Base-by-base conservation (phyloP, 2,888 invertebrate genomes). In the Flexamia atlantica region DNA sequence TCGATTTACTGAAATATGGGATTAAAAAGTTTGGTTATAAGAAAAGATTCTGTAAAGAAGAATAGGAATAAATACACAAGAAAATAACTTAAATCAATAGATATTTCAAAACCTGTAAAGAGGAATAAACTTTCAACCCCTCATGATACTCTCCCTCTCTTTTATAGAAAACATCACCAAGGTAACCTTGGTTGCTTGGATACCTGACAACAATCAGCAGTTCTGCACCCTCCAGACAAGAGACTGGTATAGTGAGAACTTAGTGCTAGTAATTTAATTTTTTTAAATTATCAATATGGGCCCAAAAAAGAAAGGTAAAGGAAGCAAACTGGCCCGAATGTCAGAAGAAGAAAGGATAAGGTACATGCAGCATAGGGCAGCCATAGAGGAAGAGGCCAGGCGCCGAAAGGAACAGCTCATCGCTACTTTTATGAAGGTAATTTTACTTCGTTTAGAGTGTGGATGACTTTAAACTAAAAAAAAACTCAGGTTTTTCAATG, bases 271-370 rank as follows among this genome's bases (percentile, higher is more conserved):
- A 46, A 9, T 17, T 2, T 4, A 36, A 36, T n/a, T 9, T 36
- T 36, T 36, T 36, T 4, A 36, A 36, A 9, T 9, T 36, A 36
- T 7, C 36, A 87, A 85, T 83, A 90, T 90, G 91, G 90, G 91
- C 83, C 90, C 91, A 86, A 93, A 92, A 87, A 96, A 95, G 90
- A 95, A 95, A 89, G 92, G 93, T 36, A 94, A 95, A 90, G 94
- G 93, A 53, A 93, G 94, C 89, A 96, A 96, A 89, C 90, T 97
- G 88, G 95, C 96, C 25, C 94, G 94, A 87, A 97, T 97, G 97
- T 95, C 94, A 0, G 97, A 97, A 86, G 97, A 97, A 89, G 96
- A 97, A 89, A 92, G 95, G 1, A 93, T 94, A 0, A 91, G 96
- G 83, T 97, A 96, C 90, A 90, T 97, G 79, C 96, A 97, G 89